Conservation (phyloP, 2,797 vertebrate genomes). For the Rhynchotus rufescens region DNA sequence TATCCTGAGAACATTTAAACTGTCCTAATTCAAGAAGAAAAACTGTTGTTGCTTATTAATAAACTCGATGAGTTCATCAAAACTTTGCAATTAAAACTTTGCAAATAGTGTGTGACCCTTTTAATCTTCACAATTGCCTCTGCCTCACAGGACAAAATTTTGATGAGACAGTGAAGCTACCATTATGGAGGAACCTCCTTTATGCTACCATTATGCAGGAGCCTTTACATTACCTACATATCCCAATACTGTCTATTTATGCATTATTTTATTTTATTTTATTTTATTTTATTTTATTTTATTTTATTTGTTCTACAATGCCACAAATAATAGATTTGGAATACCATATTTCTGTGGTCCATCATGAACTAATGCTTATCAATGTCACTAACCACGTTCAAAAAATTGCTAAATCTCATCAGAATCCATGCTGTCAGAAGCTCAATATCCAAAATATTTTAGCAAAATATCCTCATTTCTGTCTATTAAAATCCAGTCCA, state of each 20-base stretch:
- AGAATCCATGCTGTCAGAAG: neutral
- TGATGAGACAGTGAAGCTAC: neutral
- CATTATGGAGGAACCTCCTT: neutral
- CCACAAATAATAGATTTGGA: neutral
- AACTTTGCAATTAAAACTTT: neutral
- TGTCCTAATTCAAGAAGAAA: neutral
- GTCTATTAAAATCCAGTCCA: neutral
- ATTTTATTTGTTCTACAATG: neutral
- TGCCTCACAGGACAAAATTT: neutral
- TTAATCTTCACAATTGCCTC: neutral
- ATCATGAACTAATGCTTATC: neutral
- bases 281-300: no score
- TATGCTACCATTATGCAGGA: neutral
- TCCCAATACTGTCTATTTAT: neutral
- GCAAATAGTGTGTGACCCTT: neutral
- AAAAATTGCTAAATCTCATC: neutral
- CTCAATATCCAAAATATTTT: neutral
- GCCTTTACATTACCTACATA: neutral
- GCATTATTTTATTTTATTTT: neutral
- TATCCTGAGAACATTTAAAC: neutral
- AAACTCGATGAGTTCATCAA: neutral
- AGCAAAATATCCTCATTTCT: neutral
- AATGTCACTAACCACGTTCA: neutral
- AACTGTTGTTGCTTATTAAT: neutral
- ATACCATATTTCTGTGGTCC: neutral